Evolutionary conservation across 2,888 invertebrate genomes (phyloP).

Genomic region (Ashinkailepas kermadecensis): DNA sequence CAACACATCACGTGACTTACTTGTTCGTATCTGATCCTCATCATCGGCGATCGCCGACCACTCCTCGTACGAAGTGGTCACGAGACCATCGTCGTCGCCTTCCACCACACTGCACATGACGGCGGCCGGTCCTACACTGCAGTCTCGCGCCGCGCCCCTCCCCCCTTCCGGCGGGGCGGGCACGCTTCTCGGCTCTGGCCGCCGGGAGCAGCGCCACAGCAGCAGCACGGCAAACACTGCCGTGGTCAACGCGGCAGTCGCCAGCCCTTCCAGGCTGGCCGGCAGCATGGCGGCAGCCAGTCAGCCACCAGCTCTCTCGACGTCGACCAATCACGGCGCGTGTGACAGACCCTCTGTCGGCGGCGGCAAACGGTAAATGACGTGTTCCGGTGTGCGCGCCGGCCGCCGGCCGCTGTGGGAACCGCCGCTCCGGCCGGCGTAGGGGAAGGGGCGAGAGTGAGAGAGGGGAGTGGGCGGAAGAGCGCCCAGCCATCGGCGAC

Average conservation of each 20-base stretch:
- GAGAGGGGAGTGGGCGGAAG: no score
- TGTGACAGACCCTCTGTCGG: no score
- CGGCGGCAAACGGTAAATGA: no score
- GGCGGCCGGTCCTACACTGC: not conserved
- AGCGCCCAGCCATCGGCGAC: no score
- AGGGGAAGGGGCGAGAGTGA: no score
- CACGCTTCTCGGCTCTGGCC: not conserved
- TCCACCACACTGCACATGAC: not conserved
- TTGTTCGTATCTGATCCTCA: not conserved
- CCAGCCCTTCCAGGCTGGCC: not conserved
- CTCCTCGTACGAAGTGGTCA: conserved; percentile 12
- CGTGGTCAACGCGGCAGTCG: not conserved
- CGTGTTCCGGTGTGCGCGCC: no score
- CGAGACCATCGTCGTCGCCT: not conserved
- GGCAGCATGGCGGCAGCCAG: not conserved
- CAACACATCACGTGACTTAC: not conserved
- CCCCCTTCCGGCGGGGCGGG: not conserved
- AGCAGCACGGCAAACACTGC: not conserved
- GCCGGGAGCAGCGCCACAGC: not conserved
- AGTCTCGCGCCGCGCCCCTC: not conserved
- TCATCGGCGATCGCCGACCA: not conserved
- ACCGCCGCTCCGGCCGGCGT: no score
- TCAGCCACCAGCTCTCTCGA: not conserved
- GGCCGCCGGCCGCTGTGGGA: no score
- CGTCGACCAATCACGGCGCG: not conserved